These are phyloP conservation scores for Marasmarcha lunaedactyla DNA, from an alignment of 2,888 invertebrate species.

Conservation along the genomic window DNA sequence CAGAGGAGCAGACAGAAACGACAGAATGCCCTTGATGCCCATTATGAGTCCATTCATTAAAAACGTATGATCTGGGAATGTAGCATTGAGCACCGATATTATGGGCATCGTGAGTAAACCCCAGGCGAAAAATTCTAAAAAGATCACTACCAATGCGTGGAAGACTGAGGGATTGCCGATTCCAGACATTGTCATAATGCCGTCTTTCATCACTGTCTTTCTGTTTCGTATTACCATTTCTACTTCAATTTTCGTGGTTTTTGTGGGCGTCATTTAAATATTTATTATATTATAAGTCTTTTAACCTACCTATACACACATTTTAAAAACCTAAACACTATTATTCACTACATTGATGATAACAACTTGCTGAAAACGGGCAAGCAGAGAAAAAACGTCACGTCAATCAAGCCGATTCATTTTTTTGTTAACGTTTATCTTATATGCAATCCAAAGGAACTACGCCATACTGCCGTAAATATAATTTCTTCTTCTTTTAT, in stretches of 20 bases:
- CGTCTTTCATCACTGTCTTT: conserved; percentile 89
- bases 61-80: conserved; percentile 99
- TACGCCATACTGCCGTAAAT: too few relatives aligned
- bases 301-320: conserved; percentile 55
- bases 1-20: conserved; percentile 96
- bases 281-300: conserved; percentile 41
- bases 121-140: conserved; percentile 99
- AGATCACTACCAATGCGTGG: conserved; percentile 99
- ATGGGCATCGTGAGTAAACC: conserved; percentile 98
- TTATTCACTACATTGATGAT: conserved; percentile 41
- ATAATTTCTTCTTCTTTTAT: too few relatives aligned
- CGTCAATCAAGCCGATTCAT: too few relatives aligned
- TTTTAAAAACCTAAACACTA: conserved; percentile 43
- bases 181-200: conserved; percentile 88
- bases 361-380: conserved; percentile 39
- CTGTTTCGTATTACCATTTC: conserved; percentile 89
- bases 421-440: too few relatives aligned
- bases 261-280: conserved; percentile 77
- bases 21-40: conserved; percentile 97
- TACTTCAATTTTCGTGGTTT: conserved; percentile 85
- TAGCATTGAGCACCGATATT: conserved; percentile 93
- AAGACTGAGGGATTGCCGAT: conserved; percentile 96
- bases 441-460: too few relatives aligned
- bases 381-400: conserved; percentile 56
- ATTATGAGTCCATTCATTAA: conserved; percentile 99